Evolutionary conservation across 2,888 invertebrate species (phyloP), one percentile per base, ranked within the genome.

Genomic region (Acholoe squamosa): DNA sequence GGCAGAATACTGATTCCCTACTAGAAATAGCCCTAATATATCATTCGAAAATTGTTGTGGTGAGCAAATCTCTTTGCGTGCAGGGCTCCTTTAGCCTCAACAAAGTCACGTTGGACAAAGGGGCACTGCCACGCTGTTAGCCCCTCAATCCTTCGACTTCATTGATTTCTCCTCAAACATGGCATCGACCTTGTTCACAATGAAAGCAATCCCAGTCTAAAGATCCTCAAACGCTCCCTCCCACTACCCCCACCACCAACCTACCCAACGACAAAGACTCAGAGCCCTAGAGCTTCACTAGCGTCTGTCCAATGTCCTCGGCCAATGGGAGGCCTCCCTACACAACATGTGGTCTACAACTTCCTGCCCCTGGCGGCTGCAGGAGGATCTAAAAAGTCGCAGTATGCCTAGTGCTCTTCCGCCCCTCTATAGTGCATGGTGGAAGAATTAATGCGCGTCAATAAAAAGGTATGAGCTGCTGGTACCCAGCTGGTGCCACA

Each of bases 251-350:
- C 61, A 61, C 61, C 61, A n/a, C 61, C 71, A 5, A 7, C 67
- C 67, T 12, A n/a, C n/a, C 67, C 67, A 25, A 7, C 67, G 67
- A 19, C 67, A 67, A 67, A 67, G 31, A 28, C 71, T 71, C 7
- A 7, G 28, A 71, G 71, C n/a, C 14, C 71, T 10, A n/a, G 61
- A 61, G 43, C 43, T n/a, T 61, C 61, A n/a, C 61, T 43, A 33
- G 80, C 33, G 80, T 80, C 80, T 43, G 80, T 34, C 80, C 16
- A 43, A 19, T 43, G 80, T 80, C 80, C 80, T 80, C 80, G 22
- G 34, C 80, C 34, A 34, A 80, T 80, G 80, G 80, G 34, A 33
- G 34, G 0, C 34, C 43, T 43, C 31, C 80, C 33, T n/a, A 34
- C 34, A 80, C 33, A 16, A 10, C 80, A 80, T 34, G 43, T 80